Conservation (phyloP, 2,797 vertebrate species). For the Myiothlypis chrysogaster region DNA sequence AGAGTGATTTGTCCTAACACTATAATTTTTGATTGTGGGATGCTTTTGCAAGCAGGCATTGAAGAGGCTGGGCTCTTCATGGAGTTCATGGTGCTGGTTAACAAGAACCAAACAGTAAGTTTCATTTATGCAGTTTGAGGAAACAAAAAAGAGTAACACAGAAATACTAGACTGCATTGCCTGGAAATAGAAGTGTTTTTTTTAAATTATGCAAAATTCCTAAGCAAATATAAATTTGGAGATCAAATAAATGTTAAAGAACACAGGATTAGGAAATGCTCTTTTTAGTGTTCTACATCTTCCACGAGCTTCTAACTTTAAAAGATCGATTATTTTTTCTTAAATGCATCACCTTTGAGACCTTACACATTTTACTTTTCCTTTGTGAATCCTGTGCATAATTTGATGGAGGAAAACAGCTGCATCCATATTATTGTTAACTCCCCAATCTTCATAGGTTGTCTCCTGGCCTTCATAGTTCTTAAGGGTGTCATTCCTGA, state of each 20-base stretch:
- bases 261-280: neutral
- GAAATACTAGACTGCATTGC: neutral
- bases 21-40: neutral
- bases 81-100: neutral
- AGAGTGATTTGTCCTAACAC: neutral
- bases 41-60: neutral
- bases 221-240: neutral
- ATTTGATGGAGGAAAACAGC: neutral
- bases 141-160: neutral
- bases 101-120: neutral
- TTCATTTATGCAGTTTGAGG: neutral
- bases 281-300: neutral
- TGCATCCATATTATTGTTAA: neutral
- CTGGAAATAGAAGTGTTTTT: neutral
- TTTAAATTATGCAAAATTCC: neutral
- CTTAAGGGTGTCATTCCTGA: neutral
- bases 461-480: neutral
- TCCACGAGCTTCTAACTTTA: neutral
- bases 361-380: neutral
- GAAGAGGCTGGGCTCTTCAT: neutral
- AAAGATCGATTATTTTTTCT: neutral
- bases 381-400: neutral
- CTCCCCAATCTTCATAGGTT: neutral
- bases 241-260: neutral
- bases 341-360: neutral